phyloP scores from a whole-genome alignment of 2,113 vertebrate species.

The Asarcornis scutulata region DNA sequence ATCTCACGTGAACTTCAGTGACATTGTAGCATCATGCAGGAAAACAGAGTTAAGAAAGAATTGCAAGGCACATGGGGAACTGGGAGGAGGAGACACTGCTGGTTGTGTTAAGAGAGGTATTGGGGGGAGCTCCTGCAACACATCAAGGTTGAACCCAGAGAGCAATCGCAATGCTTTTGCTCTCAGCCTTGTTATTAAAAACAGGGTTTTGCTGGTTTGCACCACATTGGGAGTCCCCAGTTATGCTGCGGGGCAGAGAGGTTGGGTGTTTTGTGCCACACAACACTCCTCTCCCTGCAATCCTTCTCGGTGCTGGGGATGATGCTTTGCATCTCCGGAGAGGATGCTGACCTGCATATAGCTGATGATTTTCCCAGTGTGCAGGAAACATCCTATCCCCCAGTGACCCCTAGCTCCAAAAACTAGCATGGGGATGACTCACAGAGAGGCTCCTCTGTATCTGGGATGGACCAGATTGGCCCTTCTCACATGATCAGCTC shows the following conservation, averaged over 20 bases:
- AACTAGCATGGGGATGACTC: not conserved
- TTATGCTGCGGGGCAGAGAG: not conserved
- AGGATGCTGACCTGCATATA: not conserved
- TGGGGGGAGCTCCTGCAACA: not conserved
- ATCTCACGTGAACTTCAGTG: not conserved
- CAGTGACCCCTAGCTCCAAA: not conserved
- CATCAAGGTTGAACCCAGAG: not conserved
- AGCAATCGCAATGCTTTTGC: not conserved
- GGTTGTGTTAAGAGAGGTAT: not conserved
- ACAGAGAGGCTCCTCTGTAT: not conserved
- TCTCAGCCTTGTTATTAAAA: not conserved
- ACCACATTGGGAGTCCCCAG: not conserved
- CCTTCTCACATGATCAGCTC: not conserved
- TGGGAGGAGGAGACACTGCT: not conserved
- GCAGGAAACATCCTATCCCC: not conserved
- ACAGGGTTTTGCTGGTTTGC: not conserved
- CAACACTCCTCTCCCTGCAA: not conserved
- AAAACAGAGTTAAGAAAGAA: not conserved
- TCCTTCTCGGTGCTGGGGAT: rapidly evolving
- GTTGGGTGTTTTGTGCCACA: not conserved
- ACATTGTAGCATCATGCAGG: rapidly evolving
- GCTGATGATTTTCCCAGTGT: not conserved
- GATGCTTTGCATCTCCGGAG: rapidly evolving
- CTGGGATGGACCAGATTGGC: not conserved
- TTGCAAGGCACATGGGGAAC: rapidly evolving